Base-by-base conservation (phyloP, 2,113 vertebrate species). In the Ictalurus furcatus region DNA sequence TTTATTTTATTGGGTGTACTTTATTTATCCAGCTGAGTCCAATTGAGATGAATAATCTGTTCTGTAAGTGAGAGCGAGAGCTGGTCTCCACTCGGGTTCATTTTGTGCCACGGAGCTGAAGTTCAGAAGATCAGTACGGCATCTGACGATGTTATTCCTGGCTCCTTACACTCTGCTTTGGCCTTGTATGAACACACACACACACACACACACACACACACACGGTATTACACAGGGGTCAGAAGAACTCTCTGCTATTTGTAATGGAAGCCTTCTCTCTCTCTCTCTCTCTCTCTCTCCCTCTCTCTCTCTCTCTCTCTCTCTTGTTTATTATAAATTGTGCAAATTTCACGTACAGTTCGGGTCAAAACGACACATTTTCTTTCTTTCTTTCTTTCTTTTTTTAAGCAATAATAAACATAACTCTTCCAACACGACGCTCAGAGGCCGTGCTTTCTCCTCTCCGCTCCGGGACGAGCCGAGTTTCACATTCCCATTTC, bases 341-440 rank as follows among this genome's bases (percentile, higher is more conserved):
- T 90, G 86, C 84, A 87, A n/a, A 88, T 89, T 78, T 71, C 80
- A 59, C 80, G 74, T 85, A 85, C 34, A 37, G 44, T 81, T 59
- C n/a, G 34, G 80, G 28, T 82, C n/a, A 82, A 23, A 82, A 34
- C 5, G 6, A 59, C 54, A 58, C 54, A 30, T 83, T 37, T 82
- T 48, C 48, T 80, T 56, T 80, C 2, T 21, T 78, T 78, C 52
- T 4, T 40, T 40, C 37, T 40, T 40, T 40, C 40, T 0, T 44
- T 44, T 56, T 54, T 34, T 21, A 21, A 82, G 28, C 52, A 82
- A 82, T 58, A 82, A 82, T 21, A 82, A 82, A 34, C n/a, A 34
- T 21, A 58, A 59, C 16, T 59, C 80, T 59, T 82, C 80, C 56
- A 82, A 58, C n/a, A 59, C 4, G 23, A 80, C 17, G 3, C 52